Evolutionary conservation across 2,888 invertebrate genomes (phyloP).

Genomic region (Proisotoma minuta): DNA sequence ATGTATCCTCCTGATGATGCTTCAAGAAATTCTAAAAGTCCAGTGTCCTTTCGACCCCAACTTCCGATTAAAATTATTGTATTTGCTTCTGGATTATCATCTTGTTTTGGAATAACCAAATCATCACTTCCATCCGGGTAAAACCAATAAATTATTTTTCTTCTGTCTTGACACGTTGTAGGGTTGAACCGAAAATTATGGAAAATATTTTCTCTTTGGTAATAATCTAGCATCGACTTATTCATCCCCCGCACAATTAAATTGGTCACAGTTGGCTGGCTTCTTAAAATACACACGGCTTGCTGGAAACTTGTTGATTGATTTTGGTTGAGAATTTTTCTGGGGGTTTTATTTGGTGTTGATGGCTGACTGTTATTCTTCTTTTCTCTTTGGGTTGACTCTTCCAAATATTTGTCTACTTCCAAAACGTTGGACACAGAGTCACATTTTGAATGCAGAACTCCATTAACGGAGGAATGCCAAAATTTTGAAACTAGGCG

Average conservation of each 20-base stretch:
- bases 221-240: conserved; percentile 12
- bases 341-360: conserved; percentile 12
- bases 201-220: conserved; percentile 17
- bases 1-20: conserved; percentile 12
- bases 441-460: conserved; percentile 19
- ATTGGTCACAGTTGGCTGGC: conserved; percentile 9
- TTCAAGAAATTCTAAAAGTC: conserved; percentile 24
- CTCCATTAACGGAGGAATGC: conserved; percentile 4
- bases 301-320: conserved; percentile 4
- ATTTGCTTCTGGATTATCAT: not conserved
- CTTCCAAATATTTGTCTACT: conserved; percentile 13
- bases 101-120: conserved; percentile 5
- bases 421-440: not conserved
- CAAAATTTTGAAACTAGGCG: conserved; percentile 22
- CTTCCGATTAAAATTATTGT: conserved; percentile 21
- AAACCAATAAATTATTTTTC: conserved; percentile 29
- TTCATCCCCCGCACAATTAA: conserved; percentile 15
- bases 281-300: conserved; percentile 11
- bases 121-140: conserved; percentile 30
- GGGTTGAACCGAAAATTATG: not conserved
- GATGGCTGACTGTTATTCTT: not conserved
- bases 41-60: conserved; percentile 28
- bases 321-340: conserved; percentile 9
- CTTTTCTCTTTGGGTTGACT: not conserved
- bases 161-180: conserved; percentile 17